Base-by-base conservation (phyloP, 2,797 vertebrate species). In the Leptatherina wallacei region DNA sequence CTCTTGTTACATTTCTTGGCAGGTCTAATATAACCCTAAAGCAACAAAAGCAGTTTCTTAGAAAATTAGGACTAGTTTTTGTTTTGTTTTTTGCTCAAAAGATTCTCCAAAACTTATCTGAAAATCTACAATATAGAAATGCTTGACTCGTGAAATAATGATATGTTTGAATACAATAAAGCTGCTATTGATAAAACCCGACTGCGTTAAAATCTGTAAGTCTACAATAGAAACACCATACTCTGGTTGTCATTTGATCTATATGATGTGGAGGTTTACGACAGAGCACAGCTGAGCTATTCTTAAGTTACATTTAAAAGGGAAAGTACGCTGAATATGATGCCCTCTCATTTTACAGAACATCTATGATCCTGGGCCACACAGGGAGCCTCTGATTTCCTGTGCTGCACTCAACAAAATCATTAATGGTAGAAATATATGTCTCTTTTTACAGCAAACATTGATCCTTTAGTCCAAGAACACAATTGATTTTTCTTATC, bases 261-360 rank as follows among this genome's bases (percentile, higher is more conserved):
- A 40, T 5, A 64, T 27, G 57, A 73, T 42, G 63, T 69, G 69
- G 40, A 10, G 56, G 57, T 86, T 81, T 79, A 89, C 10, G 14
- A 73, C 35, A 0, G 74, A 71, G 22, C 83, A 84, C 71, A 82
- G 73, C 75, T 61, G 83, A 85, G 62, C 60, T 59, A 63, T 60
- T 77, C 69, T 51, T n/a, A 16, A 66, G 68, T 73, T 71, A 52
- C 42, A 76, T 80, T 77, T 81, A 57, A 77, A 84, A 73, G 44
- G 44, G 61, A 89, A 89, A 87, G 77, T 65, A 66, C 72, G 47
- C 72, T 78, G 74, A 87, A 85, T 78, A 65, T 67, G 77, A 69
- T 5, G 49, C 1, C 29, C 22, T 73, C 70, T 88, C 80, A 9
- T 65, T 72, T 87, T 91, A 82, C 81, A 83, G 51, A 55, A 75